phyloP scores from a whole-genome alignment of 2,113 vertebrate genomes.

The Mungos mungo region DNA sequence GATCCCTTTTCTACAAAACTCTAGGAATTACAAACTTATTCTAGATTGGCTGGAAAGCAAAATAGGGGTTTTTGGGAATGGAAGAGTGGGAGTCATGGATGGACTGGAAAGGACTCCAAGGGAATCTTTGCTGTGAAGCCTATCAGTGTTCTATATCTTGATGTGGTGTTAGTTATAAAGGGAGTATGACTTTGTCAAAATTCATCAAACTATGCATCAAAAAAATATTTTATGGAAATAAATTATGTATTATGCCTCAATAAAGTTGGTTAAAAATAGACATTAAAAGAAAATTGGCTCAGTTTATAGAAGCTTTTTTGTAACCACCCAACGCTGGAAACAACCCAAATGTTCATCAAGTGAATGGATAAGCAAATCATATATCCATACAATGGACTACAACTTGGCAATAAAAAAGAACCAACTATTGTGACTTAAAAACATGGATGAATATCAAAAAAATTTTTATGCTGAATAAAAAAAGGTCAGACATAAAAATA shows the following conservation, averaged over 20 bases:
- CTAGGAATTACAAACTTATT: neutral
- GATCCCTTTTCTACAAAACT: constrained; percentile 32
- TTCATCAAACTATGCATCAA: neutral
- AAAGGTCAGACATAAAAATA: neutral
- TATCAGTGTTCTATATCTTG: neutral
- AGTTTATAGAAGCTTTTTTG: neutral
- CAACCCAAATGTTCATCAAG: neutral
- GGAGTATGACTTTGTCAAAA: neutral
- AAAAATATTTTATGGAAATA: neutral
- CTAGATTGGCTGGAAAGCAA: neutral
- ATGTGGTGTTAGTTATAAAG: neutral
- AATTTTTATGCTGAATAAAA: neutral
- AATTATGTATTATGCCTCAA: neutral
- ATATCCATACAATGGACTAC: neutral
- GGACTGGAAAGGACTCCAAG: neutral
- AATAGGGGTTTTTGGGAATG: neutral
- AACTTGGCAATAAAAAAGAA: neutral
- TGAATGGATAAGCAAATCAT: neutral
- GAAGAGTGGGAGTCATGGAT: neutral
- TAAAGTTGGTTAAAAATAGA: neutral
- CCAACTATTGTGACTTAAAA: neutral
- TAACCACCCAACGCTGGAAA: neutral
- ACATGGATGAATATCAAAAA: neutral
- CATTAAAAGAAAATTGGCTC: neutral
- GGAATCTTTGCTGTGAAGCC: neutral